Conservation (phyloP, 2,888 invertebrate genomes). For the Blomia tropicalis region DNA sequence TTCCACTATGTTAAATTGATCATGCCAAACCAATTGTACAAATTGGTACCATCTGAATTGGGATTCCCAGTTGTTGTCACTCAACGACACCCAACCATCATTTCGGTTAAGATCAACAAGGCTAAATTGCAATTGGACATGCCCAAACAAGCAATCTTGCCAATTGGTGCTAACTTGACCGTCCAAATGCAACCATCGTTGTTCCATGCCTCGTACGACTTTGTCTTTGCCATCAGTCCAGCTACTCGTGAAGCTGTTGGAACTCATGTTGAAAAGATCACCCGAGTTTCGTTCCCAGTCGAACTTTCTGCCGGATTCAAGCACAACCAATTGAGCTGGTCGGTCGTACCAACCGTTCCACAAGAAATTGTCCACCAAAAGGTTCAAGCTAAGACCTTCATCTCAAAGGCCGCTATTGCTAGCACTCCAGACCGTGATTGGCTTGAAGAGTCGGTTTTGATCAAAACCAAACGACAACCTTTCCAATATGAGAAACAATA, state of each 20-base stretch:
- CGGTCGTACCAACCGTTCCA: constrained; percentile 22
- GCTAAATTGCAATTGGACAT: constrained; percentile 16
- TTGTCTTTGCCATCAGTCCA: constrained; percentile 21
- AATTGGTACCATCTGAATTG: constrained; percentile 24
- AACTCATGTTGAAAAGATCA: constrained; percentile 29
- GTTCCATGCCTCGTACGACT: constrained; percentile 19
- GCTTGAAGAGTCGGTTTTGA: constrained; percentile 5
- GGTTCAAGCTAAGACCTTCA: constrained; percentile 25
- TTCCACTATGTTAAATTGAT: constrained; percentile 27
- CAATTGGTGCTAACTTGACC: constrained; percentile 21
- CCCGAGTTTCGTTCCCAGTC: constrained; percentile 30
- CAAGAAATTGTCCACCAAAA: constrained; percentile 25
- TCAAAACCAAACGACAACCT: constrained; percentile 16
- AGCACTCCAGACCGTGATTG: constrained; percentile 18
- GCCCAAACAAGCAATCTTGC: constrained; percentile 7
- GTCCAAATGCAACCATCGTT: constrained; percentile 24
- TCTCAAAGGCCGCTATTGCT: constrained; percentile 23
- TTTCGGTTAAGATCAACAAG: constrained; percentile 24
- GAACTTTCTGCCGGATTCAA: constrained; percentile 25
- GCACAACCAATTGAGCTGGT: constrained; percentile 20
- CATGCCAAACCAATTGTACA: constrained; percentile 26
- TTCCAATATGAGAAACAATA: constrained; percentile 18
- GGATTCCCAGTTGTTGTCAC: constrained; percentile 27
- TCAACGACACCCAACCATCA: constrained; percentile 25
- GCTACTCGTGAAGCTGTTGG: constrained; percentile 27